Evolutionary conservation across 53 echinoderm and acorn worm species (phyloP), one percentile per base, ranked within the genome.

Genomic region (Temnopleurus reevesii): DNA sequence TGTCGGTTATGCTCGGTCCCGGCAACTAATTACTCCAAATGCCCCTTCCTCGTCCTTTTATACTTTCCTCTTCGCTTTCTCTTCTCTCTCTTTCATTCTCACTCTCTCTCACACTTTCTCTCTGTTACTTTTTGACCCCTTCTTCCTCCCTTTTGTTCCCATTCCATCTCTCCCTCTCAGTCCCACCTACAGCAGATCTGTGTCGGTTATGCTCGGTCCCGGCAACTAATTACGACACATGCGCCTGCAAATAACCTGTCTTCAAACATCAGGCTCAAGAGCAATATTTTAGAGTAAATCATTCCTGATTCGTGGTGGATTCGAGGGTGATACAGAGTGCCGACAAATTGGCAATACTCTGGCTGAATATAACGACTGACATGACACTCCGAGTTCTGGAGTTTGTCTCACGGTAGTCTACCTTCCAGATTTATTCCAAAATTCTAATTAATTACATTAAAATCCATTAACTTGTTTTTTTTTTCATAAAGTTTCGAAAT

Each of bases 171-270:
- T 55, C 10, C 36, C 55, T 56, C 83, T 34, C 83, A 33, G 12
- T 24, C 54, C 19, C 5, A 33, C 19, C 83, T 55, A 56, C 18
- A 49, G 49, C 24, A n/a, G 44, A 28, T 60, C 60, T 36, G 58
- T 60, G 60, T 83, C 33, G 71, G 36, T 29, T 7, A 36, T 12
- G 88, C 53, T 51, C 55, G n/a, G n/a, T n/a, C n/a, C n/a, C n/a
- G 71, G 71, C 88, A 66, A 66, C 88, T 87, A 87, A 87, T 87
- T 87, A 87, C 88, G 64, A 87, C 88, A 87, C 88, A 66, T 87
- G 88, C 88, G 66, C 46, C 88, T 87, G 88, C 71, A 87, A 87
- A 87, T 66, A 87, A 66, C 66, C 88, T 66, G 88, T 87, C 88
- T 24, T 19, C 21, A 30, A 49, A 46, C 53, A 87, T 87, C 88